These are phyloP conservation scores for Nicator chloris DNA, from an alignment of 2,113 vertebrate genomes.

Conservation along the genomic window DNA sequence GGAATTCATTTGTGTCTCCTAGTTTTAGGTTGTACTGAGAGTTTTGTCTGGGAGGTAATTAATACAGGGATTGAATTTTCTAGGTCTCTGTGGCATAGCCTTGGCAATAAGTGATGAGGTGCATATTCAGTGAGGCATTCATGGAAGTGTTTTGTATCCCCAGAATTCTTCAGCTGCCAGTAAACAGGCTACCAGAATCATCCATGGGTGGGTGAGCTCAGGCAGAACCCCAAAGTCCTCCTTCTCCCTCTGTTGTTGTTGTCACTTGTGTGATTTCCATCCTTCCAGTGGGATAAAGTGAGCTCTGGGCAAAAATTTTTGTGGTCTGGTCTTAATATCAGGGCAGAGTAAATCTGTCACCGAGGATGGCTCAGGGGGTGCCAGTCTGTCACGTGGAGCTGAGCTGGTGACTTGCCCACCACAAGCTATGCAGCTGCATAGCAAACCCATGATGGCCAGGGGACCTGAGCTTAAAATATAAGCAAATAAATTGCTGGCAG, in stretches of 20 bases:
- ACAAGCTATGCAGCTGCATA: background rate
- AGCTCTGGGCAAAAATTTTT: background rate
- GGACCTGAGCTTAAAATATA: conserved; percentile 8
- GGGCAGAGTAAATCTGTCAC: background rate
- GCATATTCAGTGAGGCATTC: background rate
- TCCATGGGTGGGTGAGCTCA: background rate
- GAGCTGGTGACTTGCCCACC: conserved; percentile 2
- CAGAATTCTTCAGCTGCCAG: background rate
- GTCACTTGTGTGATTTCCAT: background rate
- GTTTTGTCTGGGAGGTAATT: background rate
- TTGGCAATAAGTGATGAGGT: background rate
- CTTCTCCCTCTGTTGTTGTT: background rate
- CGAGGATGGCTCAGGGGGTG: background rate
- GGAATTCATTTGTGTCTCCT: background rate
- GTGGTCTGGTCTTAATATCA: background rate
- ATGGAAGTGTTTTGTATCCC: background rate
- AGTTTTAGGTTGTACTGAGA: background rate
- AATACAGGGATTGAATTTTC: background rate
- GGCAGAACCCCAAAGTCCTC: background rate
- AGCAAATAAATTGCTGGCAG: background rate
- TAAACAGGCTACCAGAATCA: background rate
- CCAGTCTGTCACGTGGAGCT: background rate
- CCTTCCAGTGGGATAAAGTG: background rate
- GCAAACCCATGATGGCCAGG: background rate
- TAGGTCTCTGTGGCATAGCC: background rate